These are phyloP conservation scores for Aproaerema taeniolella DNA, from an alignment of 2,888 invertebrate species.

Conservation along the genomic window DNA sequence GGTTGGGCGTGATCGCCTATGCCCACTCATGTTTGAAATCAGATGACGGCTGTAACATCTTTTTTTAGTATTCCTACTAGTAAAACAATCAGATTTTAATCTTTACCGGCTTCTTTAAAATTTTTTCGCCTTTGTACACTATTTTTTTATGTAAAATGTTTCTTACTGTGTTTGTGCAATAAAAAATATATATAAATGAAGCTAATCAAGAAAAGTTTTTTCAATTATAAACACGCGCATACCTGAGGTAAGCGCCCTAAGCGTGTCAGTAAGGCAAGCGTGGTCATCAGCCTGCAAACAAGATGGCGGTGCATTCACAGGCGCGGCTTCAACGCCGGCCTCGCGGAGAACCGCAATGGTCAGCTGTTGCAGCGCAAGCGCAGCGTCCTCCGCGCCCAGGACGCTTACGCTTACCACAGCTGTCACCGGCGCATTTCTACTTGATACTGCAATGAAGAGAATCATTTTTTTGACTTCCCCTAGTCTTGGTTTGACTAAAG, in stretches of 20 bases:
- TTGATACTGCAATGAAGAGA: conserved; percentile 4
- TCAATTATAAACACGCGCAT: too few species aligned
- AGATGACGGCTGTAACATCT: too few species aligned
- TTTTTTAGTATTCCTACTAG: too few species aligned
- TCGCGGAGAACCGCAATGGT: conserved; percentile 22
- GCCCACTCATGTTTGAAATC: too few species aligned
- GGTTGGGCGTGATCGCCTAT: too few species aligned
- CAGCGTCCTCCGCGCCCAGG: conserved; percentile 5
- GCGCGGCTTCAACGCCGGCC: conserved; percentile 28
- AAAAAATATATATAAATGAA: neutral
- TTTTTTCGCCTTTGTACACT: neutral
- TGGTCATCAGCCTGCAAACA: conserved; percentile 21
- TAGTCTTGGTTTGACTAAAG: neutral
- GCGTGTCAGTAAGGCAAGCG: conserved; percentile 26
- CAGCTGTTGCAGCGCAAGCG: conserved; percentile 3
- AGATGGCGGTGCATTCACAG: conserved; percentile 18
- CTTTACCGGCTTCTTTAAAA: too few species aligned
- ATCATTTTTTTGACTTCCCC: neutral
- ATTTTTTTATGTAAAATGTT: too few species aligned
- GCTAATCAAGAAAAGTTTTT: too few species aligned
- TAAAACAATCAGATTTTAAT: too few species aligned
- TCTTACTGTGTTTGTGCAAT: too few species aligned
- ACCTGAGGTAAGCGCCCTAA: conserved; percentile 21
- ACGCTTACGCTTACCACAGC: conserved; percentile 8
- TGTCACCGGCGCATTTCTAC: conserved; percentile 11